These are phyloP conservation scores for Suillia variegata DNA, from an alignment of 2,888 invertebrate genomes.

Conservation along the genomic window DNA sequence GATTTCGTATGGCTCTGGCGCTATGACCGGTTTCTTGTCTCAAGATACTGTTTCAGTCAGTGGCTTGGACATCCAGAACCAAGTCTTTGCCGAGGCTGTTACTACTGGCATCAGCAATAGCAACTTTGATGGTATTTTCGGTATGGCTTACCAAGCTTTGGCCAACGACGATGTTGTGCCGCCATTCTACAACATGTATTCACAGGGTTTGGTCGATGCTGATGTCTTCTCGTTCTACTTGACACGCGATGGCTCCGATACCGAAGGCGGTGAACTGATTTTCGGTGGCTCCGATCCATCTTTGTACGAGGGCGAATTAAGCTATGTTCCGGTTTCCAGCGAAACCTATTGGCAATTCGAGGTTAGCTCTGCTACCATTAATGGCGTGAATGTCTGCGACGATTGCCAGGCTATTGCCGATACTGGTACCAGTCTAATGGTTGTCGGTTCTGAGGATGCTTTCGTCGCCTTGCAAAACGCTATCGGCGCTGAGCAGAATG, in stretches of 20 bases:
- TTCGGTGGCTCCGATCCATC: conserved; percentile 90
- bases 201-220: conserved; percentile 71
- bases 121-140: conserved; percentile 97
- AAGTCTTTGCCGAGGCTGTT: conserved; percentile 94
- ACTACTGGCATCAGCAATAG: conserved; percentile 86
- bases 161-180: conserved; percentile 87
- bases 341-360: conserved; percentile 96
- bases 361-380: conserved; percentile 72
- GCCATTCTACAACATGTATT: conserved; percentile 89
- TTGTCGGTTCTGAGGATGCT: conserved; percentile 83
- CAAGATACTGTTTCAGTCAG: conserved; percentile 75
- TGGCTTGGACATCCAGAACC: conserved; percentile 70
- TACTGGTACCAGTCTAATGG: conserved; percentile 91
- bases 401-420: conserved; percentile 89
- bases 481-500: conserved; percentile 70
- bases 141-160: conserved; percentile 85
- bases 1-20: conserved; percentile 83
- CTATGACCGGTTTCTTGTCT: conserved; percentile 34
- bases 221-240: conserved; percentile 94
- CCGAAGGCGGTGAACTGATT: conserved; percentile 81
- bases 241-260: conserved; percentile 71
- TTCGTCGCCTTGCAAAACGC: conserved; percentile 75
- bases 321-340: conserved; percentile 78
- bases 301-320: conserved; percentile 71
- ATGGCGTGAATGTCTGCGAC: conserved; percentile 66